Evolutionary conservation across 2,888 invertebrate genomes (phyloP), one percentile per base, ranked within the genome.

Genomic region (Tenthredo amoena): DNA sequence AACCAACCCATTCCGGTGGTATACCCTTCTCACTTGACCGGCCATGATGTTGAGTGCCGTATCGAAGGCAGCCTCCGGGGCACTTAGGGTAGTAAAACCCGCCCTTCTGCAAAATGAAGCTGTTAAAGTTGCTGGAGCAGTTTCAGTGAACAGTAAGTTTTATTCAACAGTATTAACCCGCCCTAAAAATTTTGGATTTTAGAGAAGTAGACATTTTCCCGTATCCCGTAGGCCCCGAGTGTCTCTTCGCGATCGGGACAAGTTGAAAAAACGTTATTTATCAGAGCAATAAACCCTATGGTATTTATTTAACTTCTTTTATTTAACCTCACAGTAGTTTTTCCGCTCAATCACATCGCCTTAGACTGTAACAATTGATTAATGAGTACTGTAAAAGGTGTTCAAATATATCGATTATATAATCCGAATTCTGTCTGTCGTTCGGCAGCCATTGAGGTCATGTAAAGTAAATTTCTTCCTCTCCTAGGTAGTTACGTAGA

Each of bases 11-110:
- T 90, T 90, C 89, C 91, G 89, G 88, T 88, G 86, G 87, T 91
- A 88, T 89, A 88, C 86, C 87, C 87, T 87, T 87, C 89, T 91
- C 92, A 92, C 90, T 93, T 91, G 91, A 90, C 90, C 91, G 92
- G 92, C 91, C 92, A 95, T 94, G 94, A 95, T 95, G 95, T 95
- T 95, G 94, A 95, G 94, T 91, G 94, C 94, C 90, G 94, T 95
- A 87, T 94, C 94, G 90, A 94, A 95, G 93, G 94, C 95, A 90
- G 94, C 95, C 93, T 92, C 94, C 88, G 95, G 95, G 88, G 94
- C 95, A 91, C 92, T 95, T 87, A 95, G 95, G 93, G 94, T 94
- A 89, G 94, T 95, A 87, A 95, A 95, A 93, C 94, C 95, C 86
- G 91, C 94, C 88, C 92, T 94, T 87, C 90, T 94, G 43, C 94